Evolutionary conservation across 2,797 vertebrate species (phyloP).

Genomic region (Apodemus agrarius): DNA sequence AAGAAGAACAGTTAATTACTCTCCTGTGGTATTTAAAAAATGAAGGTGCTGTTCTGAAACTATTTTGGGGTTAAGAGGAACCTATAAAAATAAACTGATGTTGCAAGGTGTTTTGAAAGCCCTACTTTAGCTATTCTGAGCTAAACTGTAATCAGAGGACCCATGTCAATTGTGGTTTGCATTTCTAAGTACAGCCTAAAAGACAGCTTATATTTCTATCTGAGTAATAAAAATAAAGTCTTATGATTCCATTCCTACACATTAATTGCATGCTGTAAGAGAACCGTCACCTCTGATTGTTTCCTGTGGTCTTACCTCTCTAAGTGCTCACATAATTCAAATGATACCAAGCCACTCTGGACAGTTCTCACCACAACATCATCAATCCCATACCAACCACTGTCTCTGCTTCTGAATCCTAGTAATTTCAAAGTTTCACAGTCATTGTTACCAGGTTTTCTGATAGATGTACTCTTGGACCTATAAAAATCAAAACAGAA

Average conservation of each 20-base stretch:
- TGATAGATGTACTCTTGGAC: slow-evolving; percentile 83
- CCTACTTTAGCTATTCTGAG: slow-evolving; percentile 51
- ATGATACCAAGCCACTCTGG: slow-evolving; percentile 91
- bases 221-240: slow-evolving; percentile 41
- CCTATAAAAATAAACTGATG: slow-evolving; percentile 59
- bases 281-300: not conserved
- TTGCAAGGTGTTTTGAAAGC: slow-evolving; percentile 45
- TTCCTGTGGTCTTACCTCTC: slow-evolving; percentile 88
- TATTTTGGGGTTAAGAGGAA: slow-evolving; percentile 60
- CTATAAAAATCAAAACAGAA: slow-evolving; percentile 81
- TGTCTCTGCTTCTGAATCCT: slow-evolving; percentile 87
- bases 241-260: not conserved
- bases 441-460: slow-evolving; percentile 83
- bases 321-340: slow-evolving; percentile 90
- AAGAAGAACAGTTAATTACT: slow-evolving; percentile 61
- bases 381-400: slow-evolving; percentile 91
- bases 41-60: slow-evolving; percentile 61
- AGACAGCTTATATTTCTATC: not conserved
- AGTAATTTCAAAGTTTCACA: slow-evolving; percentile 88
- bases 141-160: slow-evolving; percentile 18
- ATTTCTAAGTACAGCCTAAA: slow-evolving; percentile 48
- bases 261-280: not conserved
- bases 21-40: slow-evolving; percentile 64
- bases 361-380: slow-evolving; percentile 86
- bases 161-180: not conserved